Percentiles rank a stretch among this genome's conserved stretches.
Evolutionary conservation across 1,140 invertebrate genomes (phyloP).

Genomic region (Calephelis virginiensis): DNA sequence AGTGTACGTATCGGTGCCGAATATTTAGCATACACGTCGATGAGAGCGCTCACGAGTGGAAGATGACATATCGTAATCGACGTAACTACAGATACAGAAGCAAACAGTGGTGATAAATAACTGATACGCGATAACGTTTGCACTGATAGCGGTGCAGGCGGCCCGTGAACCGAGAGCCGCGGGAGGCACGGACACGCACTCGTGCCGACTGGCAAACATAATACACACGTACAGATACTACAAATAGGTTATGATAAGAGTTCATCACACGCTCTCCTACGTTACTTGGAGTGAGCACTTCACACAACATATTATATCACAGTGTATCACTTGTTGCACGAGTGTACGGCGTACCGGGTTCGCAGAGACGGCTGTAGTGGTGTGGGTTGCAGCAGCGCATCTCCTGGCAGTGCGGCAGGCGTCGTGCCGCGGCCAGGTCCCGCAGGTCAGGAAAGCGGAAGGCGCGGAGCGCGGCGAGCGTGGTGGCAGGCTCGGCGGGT

Average conservation of each 20-base stretch:
- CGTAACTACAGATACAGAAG: constrained; percentile 61
- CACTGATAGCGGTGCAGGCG: constrained; percentile 45
- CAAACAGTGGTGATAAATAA: constrained; percentile 64
- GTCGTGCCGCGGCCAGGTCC: constrained; percentile 81
- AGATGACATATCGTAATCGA: constrained; percentile 48
- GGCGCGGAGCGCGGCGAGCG: constrained; percentile 75
- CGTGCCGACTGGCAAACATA: too few relatives aligned
- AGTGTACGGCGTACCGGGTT: constrained; percentile 82
- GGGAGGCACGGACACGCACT: too few relatives aligned
- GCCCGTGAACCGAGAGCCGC: constrained; percentile 28
- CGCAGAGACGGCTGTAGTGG: constrained; percentile 88
- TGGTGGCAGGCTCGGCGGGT: constrained; percentile 41
- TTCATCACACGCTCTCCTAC: constrained; percentile 25
- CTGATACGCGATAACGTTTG: constrained; percentile 54
- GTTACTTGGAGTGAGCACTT: constrained; percentile 27
- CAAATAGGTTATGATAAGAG: constrained; percentile 44
- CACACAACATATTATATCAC: background rate
- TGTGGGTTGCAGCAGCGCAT: constrained; percentile 88
- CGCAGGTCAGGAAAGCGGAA: constrained; percentile 87
- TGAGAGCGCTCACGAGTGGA: constrained; percentile 15
- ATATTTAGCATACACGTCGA: background rate
- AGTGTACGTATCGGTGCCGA: constrained; percentile 10
- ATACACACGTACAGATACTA: constrained; percentile 33
- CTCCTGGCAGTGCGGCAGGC: constrained; percentile 82
- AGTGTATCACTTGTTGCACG: constrained; percentile 53